phyloP scores from a whole-genome alignment of 2,797 vertebrate species.

The Anolis apletophallus region DNA sequence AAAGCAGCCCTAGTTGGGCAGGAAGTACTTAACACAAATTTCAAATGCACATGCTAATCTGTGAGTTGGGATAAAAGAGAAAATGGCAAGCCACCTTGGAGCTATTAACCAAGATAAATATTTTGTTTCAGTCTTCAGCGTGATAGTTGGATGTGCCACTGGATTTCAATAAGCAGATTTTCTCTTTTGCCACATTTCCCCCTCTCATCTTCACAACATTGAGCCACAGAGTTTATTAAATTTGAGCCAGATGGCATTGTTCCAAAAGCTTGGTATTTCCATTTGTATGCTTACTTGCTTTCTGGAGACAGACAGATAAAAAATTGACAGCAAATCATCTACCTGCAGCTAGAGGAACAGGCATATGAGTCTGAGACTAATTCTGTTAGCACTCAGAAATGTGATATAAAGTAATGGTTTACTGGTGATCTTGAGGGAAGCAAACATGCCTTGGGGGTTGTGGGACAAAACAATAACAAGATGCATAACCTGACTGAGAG shows the following conservation, averaged over 20 bases:
- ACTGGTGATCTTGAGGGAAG: slow-evolving; percentile 21
- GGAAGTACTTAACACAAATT: slow-evolving; percentile 3
- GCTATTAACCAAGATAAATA: slow-evolving; percentile 50
- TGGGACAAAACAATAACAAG: not conserved
- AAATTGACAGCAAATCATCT: slow-evolving; percentile 55
- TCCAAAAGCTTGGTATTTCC: slow-evolving; percentile 71
- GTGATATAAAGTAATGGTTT: slow-evolving; percentile 28
- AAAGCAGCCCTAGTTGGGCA: slow-evolving; percentile 13
- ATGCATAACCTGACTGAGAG: not conserved
- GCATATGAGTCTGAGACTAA: slow-evolving; percentile 42
- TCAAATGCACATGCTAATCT: slow-evolving; percentile 21
- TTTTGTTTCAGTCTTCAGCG: slow-evolving; percentile 56
- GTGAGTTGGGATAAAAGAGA: slow-evolving; percentile 9
- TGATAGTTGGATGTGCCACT: slow-evolving; percentile 38
- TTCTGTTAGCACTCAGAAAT: slow-evolving; percentile 46
- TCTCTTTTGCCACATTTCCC: slow-evolving; percentile 60
- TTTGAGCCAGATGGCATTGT: slow-evolving; percentile 71
- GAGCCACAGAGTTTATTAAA: slow-evolving; percentile 62
- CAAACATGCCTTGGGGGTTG: slow-evolving; percentile 13
- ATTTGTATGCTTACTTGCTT: slow-evolving; percentile 67
- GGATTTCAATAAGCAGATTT: slow-evolving; percentile 64
- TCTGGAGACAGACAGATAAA: slow-evolving; percentile 72
- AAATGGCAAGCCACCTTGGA: slow-evolving; percentile 32
- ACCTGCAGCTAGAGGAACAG: slow-evolving; percentile 50
- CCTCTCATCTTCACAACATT: slow-evolving; percentile 50